Conservation (phyloP, 2,888 invertebrate species). For the Clunio marinus region DNA sequence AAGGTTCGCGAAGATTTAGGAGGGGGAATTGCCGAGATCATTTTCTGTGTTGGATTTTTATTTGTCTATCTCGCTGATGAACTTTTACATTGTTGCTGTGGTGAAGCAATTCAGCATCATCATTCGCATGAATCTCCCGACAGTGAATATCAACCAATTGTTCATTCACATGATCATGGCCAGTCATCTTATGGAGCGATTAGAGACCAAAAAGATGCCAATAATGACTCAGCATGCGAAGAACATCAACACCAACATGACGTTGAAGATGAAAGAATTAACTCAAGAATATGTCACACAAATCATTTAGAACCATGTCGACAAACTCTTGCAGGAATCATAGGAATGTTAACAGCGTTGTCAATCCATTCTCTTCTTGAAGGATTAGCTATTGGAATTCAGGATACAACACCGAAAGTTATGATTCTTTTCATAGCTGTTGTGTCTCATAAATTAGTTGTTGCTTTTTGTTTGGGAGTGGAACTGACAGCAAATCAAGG, state of each 20-base stretch:
- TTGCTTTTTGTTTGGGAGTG: slow-evolving; percentile 75
- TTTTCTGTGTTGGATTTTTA: slow-evolving; percentile 67
- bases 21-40: slow-evolving; percentile 59
- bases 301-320: slow-evolving; percentile 63
- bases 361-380: slow-evolving; percentile 75
- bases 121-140: neutral
- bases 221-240: neutral
- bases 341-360: slow-evolving; percentile 67
- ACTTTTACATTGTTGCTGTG: slow-evolving; percentile 63
- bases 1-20: slow-evolving; percentile 53
- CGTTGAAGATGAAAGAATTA: slow-evolving; percentile 33
- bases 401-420: slow-evolving; percentile 61
- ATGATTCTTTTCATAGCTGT: slow-evolving; percentile 64
- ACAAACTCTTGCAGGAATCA: slow-evolving; percentile 58
- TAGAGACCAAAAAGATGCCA: neutral
- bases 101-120: slow-evolving; percentile 48
- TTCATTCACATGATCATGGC: slow-evolving; percentile 3
- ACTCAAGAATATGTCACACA: slow-evolving; percentile 56
- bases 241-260: slow-evolving; percentile 30
- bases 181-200: slow-evolving; percentile 34
- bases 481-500: slow-evolving; percentile 60
- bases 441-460: slow-evolving; percentile 74
- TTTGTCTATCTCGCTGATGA: slow-evolving; percentile 69
- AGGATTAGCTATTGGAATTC: slow-evolving; percentile 76
- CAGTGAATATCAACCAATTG: neutral